Base-by-base conservation (phyloP, 2,888 invertebrate genomes). In the Byasa hedistus region DNA sequence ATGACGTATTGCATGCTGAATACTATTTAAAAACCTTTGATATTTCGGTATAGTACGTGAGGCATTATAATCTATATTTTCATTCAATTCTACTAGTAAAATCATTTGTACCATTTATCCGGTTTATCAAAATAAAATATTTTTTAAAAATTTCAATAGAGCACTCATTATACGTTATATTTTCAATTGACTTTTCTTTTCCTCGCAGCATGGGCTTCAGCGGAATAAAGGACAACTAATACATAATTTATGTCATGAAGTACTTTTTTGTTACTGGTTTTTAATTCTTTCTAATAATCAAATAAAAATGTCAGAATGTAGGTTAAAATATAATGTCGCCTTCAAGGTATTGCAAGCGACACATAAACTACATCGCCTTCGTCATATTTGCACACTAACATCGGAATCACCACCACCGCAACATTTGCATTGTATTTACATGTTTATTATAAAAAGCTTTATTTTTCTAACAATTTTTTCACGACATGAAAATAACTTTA, bases 151-250 rank as follows among this genome's bases (percentile, higher is more conserved):
- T 32, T 32, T 32, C 10, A 32, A 32, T 32, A 10, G 1, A 32
- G 32, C 7, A 32, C 7, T 32, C 32, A 32, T 10, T 10, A 10
- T 32, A 10, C 7, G 10, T 8, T 32, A 32, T 32, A 32, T 32
- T 32, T 32, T 8, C 8, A 32, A 32, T 32, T 10, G 8, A 32
- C 10, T 32, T 64, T 59, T 60, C 52, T 75, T 76, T 74, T 76
- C 70, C 73, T 67, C 73, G 84, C 84, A 81, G 85, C 85, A 85
- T 85, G 85, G 76, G 81, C 85, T 84, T 82, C 57, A 66, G 78
- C 79, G 72, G 77, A 66, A 60, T 39, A 48, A 48, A 52, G 64
- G 70, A 58, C 52, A 44, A 66, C 66, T 68, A 71, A 70, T 64
- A 57, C 22, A 54, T 39, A n/a, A 19, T 27, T 21, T 56, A 65